phyloP scores from a whole-genome alignment of 1,140 invertebrate species.

The Sitobion miscanthi region DNA sequence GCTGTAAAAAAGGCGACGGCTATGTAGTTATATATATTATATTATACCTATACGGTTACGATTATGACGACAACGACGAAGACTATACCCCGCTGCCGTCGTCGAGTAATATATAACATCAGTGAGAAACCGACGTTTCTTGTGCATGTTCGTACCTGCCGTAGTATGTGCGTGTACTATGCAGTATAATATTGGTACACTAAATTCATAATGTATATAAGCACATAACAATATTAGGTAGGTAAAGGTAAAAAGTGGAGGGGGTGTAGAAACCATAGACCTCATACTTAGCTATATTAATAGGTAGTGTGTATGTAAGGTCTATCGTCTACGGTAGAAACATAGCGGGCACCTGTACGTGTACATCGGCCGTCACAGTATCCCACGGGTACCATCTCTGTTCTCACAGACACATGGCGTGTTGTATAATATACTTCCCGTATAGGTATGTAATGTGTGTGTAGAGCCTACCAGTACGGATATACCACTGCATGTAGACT shows the following conservation, averaged over 20 bases:
- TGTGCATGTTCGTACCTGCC: not conserved
- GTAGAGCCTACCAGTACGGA: not conserved
- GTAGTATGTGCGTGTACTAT: not conserved
- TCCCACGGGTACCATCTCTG: slow-evolving; percentile 41
- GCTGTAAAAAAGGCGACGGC: slow-evolving; percentile 10
- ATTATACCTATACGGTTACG: not conserved
- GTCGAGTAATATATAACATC: slow-evolving; percentile 18
- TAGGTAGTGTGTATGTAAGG: not conserved
- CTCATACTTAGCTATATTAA: not conserved
- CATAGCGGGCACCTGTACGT: slow-evolving; percentile 45
- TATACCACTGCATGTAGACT: too few species aligned
- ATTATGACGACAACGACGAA: not conserved
- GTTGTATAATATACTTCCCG: not conserved
- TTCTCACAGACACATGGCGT: slow-evolving; percentile 14
- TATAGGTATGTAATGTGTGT: not conserved
- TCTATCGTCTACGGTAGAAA: not conserved
- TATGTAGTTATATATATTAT: not conserved
- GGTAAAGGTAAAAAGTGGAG: not conserved
- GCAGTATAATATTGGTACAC: not conserved
- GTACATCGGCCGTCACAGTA: slow-evolving; percentile 30
- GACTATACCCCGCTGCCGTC: not conserved
- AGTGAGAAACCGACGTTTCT: slow-evolving; percentile 11
- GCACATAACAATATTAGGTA: not conserved
- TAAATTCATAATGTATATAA: not conserved
- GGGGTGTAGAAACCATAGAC: slow-evolving; percentile 24